phyloP scores from a whole-genome alignment of 2,797 vertebrate species.

The Sebastes itinus region DNA sequence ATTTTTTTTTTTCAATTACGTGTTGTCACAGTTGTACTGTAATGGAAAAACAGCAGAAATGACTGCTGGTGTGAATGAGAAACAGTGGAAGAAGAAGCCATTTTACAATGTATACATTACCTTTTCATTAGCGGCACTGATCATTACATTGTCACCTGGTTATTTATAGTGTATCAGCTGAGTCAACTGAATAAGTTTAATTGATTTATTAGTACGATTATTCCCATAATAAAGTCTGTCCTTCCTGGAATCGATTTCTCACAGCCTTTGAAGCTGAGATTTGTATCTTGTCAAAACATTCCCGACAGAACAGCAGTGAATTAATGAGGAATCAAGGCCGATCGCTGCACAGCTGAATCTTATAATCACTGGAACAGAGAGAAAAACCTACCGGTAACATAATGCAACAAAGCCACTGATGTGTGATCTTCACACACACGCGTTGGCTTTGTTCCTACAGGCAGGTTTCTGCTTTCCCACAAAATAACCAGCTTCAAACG shows the following conservation, averaged over 20 bases:
- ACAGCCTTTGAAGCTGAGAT: constrained; percentile 14
- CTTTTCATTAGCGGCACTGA: neutral
- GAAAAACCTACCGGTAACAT: constrained; percentile 39
- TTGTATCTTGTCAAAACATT: constrained; percentile 43
- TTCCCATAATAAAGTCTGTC: constrained; percentile 18
- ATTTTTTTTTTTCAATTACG: neutral
- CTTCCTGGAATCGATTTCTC: constrained; percentile 23
- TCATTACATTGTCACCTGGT: neutral
- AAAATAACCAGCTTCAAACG: constrained; percentile 10
- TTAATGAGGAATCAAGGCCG: constrained; percentile 43
- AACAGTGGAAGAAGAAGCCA: neutral
- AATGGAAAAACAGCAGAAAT: neutral
- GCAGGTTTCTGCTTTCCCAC: constrained; percentile 7
- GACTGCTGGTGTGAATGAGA: neutral
- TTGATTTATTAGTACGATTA: constrained; percentile 10
- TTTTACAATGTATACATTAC: neutral
- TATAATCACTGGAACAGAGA: constrained; percentile 36
- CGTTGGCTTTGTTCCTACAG: constrained; percentile 11
- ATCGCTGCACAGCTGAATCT: constrained; percentile 19
- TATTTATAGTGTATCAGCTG: neutral
- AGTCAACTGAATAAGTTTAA: neutral
- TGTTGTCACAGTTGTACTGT: neutral
- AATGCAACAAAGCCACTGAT: constrained; percentile 17
- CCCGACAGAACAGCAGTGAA: constrained; percentile 16
- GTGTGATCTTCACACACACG: constrained; percentile 5